Base-by-base conservation (phyloP, 2,888 invertebrate species). In the Eupithecia exiguata region DNA sequence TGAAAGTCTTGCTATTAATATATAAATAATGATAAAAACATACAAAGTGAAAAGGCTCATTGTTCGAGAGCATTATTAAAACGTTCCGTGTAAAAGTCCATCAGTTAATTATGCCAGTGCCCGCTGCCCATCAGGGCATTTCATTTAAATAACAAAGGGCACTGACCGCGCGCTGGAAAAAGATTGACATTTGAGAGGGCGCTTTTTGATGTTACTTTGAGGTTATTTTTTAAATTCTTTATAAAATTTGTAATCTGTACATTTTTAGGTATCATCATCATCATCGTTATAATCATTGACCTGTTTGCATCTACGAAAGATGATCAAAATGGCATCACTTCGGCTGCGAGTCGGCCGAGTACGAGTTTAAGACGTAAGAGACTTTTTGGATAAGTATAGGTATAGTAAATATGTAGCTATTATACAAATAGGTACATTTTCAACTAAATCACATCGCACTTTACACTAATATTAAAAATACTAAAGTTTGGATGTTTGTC, bases 71-170 rank as follows among this genome's bases (percentile, higher is more conserved):
- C 63, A 68, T 73, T 68, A 70, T 70, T 76, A 71, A 21, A 53
- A 74, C 70, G 61, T 65, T 76, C 63, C 62, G 71, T 71, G 71
- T 73, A 84, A 83, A 88, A 87, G 85, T 83, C 83, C 85, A 88
- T 86, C 85, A 85, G 88, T 89, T 92, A 92, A 92, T 92, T 91
- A 91, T 90, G 88, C 90, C 83, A 61, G 82, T 82, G 79, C 84
- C 82, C 82, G n/a, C 79, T 81, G 83, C 81, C 83, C 89, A 88
- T 88, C 88, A 88, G 90, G 85, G 84, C 84, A 84, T 88, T 87
- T 84, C 83, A 92, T 92, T 91, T 92, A 86, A 91, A 92, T 92
- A 92, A 92, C 92, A 92, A 92, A 90, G 89, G 82, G 84, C 78
- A 79, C 84, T 87, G 89, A 87, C 88, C 88, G 88, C 83, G 79